Evolutionary conservation across 2,888 invertebrate species (phyloP).

Genomic region (Hydrotaea cyrtoneurina): DNA sequence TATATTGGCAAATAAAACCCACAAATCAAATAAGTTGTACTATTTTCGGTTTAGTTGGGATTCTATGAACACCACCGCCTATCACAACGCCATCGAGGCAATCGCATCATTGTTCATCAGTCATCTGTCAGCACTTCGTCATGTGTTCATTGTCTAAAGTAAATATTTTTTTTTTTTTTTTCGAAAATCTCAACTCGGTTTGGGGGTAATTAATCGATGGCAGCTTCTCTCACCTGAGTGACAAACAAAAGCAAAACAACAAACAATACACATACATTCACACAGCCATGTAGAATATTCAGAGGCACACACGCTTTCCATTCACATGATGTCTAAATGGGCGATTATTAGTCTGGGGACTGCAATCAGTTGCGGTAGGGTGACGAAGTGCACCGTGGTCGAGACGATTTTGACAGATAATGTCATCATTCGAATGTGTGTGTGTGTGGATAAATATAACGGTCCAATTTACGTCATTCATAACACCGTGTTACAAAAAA

Average conservation of each 20-base stretch:
- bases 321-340: not conserved
- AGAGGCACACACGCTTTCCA: not conserved
- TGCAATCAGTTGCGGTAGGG: too few relatives aligned
- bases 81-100: not conserved
- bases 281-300: not conserved
- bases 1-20: too few relatives aligned
- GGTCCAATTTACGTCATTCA: too few relatives aligned
- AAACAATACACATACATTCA: constrained; percentile 37
- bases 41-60: too few relatives aligned
- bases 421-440: too few relatives aligned
- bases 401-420: too few relatives aligned
- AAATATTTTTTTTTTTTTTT: constrained; percentile 55
- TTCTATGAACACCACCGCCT: not conserved
- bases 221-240: not conserved
- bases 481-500: too few relatives aligned
- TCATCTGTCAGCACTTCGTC: not conserved
- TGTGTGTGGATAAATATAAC: too few relatives aligned
- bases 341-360: not conserved
- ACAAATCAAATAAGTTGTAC: too few relatives aligned
- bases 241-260: constrained; percentile 17
- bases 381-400: too few relatives aligned
- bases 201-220: not conserved
- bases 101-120: not conserved
- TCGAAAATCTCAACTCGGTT: not conserved
- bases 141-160: constrained; percentile 47